Base-by-base conservation (phyloP, 2,113 vertebrate species). In the Oxyura jamaicensis region DNA sequence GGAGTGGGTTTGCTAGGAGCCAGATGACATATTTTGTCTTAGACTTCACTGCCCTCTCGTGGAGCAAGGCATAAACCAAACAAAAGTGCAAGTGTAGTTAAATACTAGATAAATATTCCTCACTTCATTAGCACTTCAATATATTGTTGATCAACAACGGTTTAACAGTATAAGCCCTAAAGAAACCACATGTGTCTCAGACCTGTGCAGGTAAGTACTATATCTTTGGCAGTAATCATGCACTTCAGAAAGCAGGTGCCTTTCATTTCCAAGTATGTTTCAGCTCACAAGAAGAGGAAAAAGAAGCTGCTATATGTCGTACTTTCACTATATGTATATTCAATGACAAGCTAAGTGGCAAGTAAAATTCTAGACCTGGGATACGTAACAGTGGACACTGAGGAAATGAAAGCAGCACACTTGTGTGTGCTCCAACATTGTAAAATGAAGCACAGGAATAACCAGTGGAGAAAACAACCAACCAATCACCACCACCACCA, bases 11-110 rank as follows among this genome's bases (percentile, higher is more conserved):
- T 76, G 8, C 26, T 48, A 39, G 68, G 36, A 59, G 36, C 13
- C 36, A 22, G 15, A 13, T 17, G 22, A 46, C 15, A 35, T 50
- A 25, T 67, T 79, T 75, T 83, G 23, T 79, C 36, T 96, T 89
- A 90, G 74, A 41, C 89, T 73, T 86, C 83, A 92, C 92, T 83
- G 95, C 98, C 98, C 98, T 97, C 98, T 98, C 31, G 97, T 97
- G 98, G 96, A 92, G 3, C 6, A 68, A 91, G 17, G 29, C 66
- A 60, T 18, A 65, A 77, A 59, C 28, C 12, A 53, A 78, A 21
- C 16, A 68, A 68, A 91, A 62, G 33, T 19, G 15, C 17, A 63
- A 36, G 17, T 4, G 8, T 19, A 17, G 53, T 46, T 18, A 55
- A 78, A 59, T 7, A 26, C 33, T 26, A 42, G 5, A 52, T 28